Percentiles rank a stretch among this genome's conserved stretches.
phyloP scores from a whole-genome alignment of 2,888 invertebrate genomes.

The Diabrotica balteata region DNA sequence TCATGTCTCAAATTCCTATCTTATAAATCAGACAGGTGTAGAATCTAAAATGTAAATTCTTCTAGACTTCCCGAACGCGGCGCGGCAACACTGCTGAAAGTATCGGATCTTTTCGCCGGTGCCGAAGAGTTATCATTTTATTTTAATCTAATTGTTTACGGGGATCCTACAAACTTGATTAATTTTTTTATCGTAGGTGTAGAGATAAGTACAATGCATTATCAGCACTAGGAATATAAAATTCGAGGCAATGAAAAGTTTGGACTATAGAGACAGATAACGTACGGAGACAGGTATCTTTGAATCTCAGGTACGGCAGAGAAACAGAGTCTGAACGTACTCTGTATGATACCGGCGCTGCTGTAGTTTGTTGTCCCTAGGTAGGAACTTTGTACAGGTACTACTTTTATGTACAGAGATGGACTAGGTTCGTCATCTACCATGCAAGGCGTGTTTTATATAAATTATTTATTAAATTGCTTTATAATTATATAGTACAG shows the following conservation, averaged over 20 bases:
- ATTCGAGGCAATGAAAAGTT: too few species aligned
- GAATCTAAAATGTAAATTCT: neutral
- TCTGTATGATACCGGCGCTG: neutral
- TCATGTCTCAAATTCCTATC: neutral
- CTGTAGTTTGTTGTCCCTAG: slow-evolving; percentile 13
- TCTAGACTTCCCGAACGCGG: neutral
- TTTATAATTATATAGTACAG: too few species aligned
- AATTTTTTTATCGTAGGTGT: slow-evolving; percentile 11
- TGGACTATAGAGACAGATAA: too few species aligned
- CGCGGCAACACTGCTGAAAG: slow-evolving; percentile 3
- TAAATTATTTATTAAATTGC: neutral
- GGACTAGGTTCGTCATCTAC: neutral
- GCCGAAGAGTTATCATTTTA: slow-evolving; percentile 13
- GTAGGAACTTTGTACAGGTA: slow-evolving; percentile 9
- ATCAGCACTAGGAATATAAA: too few species aligned
- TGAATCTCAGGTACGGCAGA: neutral
- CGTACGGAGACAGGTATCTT: too few species aligned
- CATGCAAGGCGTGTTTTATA: neutral
- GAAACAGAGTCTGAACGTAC: neutral
- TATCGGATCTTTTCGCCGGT: slow-evolving; percentile 9
- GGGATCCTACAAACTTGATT: slow-evolving; percentile 8
- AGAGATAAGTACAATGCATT: neutral
- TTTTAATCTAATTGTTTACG: slow-evolving; percentile 13
- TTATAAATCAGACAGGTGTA: neutral
- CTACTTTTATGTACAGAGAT: neutral